Evolutionary conservation across 2,888 invertebrate species (phyloP).

Genomic region (Harpalus rufipes): DNA sequence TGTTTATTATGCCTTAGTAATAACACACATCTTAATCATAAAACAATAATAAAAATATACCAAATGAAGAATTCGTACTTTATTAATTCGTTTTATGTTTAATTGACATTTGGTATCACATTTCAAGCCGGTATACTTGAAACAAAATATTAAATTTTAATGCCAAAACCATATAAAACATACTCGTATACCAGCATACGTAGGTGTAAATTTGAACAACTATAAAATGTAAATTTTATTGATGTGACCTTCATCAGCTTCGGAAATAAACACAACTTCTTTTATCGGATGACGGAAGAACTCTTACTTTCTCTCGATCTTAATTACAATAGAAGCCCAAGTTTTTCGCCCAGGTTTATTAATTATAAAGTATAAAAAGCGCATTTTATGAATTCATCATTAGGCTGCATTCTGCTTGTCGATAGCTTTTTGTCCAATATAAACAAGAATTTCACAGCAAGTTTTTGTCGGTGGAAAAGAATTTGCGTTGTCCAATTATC

Average conservation of each 20-base stretch:
- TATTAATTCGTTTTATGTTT: neutral
- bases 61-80: neutral
- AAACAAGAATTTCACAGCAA: slow-evolving; percentile 43
- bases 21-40: neutral
- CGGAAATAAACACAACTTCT: slow-evolving; percentile 23
- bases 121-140: neutral
- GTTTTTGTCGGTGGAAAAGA: slow-evolving; percentile 37
- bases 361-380: neutral
- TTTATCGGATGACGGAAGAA: slow-evolving; percentile 29
- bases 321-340: slow-evolving; percentile 19
- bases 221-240: slow-evolving; percentile 43
- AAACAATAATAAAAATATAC: neutral
- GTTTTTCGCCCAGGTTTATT: slow-evolving; percentile 12
- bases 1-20: neutral
- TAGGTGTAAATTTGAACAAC: slow-evolving; percentile 28
- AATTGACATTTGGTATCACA: neutral
- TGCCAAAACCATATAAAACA: slow-evolving; percentile 13
- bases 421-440: slow-evolving; percentile 24
- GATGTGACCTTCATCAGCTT: slow-evolving; percentile 19
- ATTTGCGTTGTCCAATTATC: slow-evolving; percentile 51
- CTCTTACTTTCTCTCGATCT: slow-evolving; percentile 33
- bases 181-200: slow-evolving; percentile 9
- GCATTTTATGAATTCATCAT: slow-evolving; percentile 39
- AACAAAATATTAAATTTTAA: neutral
- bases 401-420: slow-evolving; percentile 22